Percentiles rank a stretch among this genome's conserved stretches.
These are phyloP conservation scores for Pycnomerus fuliginosus DNA, from an alignment of 2,888 invertebrate species.

Conservation along the genomic window DNA sequence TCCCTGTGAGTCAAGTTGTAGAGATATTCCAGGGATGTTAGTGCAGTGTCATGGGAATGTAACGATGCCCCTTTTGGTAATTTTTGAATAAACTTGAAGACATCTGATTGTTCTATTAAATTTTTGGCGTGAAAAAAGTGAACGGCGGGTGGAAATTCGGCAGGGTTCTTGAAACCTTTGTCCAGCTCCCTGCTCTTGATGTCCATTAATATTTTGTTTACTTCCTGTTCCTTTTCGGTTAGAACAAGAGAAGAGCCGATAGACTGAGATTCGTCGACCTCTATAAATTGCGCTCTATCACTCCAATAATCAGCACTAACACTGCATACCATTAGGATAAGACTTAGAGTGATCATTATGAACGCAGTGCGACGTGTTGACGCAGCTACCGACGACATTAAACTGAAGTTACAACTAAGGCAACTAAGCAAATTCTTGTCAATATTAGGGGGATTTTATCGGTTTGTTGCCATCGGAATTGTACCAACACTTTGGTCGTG, in stretches of 20 bases:
- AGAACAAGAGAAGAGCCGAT: slow-evolving; percentile 45
- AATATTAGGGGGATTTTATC: too few relatives aligned
- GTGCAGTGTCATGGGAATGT: slow-evolving; percentile 68
- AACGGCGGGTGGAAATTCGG: slow-evolving; percentile 60
- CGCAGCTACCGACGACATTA: too few relatives aligned
- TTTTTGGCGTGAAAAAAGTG: slow-evolving; percentile 66
- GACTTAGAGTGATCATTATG: too few relatives aligned
- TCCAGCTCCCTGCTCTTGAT: slow-evolving; percentile 42
- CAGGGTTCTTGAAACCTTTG: slow-evolving; percentile 36
- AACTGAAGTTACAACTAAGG: too few relatives aligned
- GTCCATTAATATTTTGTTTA: slow-evolving; percentile 41
- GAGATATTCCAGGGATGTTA: slow-evolving; percentile 63
- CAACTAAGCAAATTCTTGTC: too few relatives aligned
- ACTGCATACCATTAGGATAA: not conserved
- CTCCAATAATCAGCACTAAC: slow-evolving; percentile 32
- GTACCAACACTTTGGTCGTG: too few relatives aligned
- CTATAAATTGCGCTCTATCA: slow-evolving; percentile 29
- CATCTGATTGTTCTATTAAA: slow-evolving; percentile 61
- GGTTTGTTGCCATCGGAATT: too few relatives aligned
- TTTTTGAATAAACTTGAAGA: slow-evolving; percentile 63
- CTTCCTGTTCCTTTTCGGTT: slow-evolving; percentile 35
- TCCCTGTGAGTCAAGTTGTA: slow-evolving; percentile 63
- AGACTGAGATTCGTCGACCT: slow-evolving; percentile 22
- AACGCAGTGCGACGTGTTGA: too few relatives aligned
- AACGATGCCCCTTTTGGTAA: slow-evolving; percentile 75